These are phyloP conservation scores for Metopolophium dirhodum DNA, from an alignment of 1,140 invertebrate species.

Conservation along the genomic window DNA sequence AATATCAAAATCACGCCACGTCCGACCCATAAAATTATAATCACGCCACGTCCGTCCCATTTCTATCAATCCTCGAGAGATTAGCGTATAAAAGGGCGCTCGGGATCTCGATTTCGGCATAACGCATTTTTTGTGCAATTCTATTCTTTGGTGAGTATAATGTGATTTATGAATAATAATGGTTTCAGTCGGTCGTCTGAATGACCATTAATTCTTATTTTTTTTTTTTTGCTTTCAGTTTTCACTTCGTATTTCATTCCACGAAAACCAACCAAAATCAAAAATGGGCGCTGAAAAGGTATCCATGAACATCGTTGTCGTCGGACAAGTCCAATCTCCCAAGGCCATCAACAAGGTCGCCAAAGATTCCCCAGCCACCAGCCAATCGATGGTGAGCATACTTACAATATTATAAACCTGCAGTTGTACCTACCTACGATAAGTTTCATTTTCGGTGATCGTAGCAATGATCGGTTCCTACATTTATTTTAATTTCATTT, in stretches of 20 bases:
- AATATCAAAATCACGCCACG: background rate
- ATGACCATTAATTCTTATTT: background rate
- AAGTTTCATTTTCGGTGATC: background rate
- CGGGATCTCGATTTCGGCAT: background rate
- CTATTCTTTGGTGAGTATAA: background rate
- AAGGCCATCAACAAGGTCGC: background rate
- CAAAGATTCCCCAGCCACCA: background rate
- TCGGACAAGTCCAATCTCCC: slow-evolving; percentile 4
- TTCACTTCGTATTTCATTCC: background rate
- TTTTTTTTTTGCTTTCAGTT: background rate
- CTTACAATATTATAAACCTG: background rate
- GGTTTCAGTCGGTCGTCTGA: background rate
- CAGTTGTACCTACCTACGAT: background rate
- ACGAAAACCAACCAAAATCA: background rate
- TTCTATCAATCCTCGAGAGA: background rate
- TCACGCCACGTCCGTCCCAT: background rate
- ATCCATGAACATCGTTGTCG: background rate
- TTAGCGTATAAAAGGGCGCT: background rate
- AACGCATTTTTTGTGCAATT: background rate
- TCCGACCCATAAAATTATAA: background rate
- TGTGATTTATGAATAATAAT: background rate
- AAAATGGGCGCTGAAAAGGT: background rate
- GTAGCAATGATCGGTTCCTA: too few relatives aligned
- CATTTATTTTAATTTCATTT: background rate
- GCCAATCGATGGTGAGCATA: background rate